These are phyloP conservation scores for Heterodera carotae DNA, from an alignment of 1,140 invertebrate species.

Conservation along the genomic window DNA sequence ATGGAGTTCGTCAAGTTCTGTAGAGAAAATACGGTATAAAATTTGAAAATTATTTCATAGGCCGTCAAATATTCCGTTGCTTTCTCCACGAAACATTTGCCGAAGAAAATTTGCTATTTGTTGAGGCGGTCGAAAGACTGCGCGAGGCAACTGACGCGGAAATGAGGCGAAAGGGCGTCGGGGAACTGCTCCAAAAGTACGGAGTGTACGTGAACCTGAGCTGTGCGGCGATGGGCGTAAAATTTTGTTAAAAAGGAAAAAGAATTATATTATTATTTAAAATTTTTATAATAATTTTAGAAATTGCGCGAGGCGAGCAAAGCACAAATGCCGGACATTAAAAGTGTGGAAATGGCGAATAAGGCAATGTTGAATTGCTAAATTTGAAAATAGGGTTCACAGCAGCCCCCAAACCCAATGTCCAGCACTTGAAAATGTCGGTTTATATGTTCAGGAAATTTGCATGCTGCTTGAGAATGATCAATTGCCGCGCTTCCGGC, in stretches of 20 bases:
- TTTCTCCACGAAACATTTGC: conserved; percentile 57
- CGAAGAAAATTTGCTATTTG: conserved; percentile 58
- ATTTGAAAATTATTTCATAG: background rate
- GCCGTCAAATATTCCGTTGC: conserved; percentile 57
- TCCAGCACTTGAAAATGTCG: no score
- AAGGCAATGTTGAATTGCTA: conserved; percentile 26
- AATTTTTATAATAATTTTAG: conserved; percentile 30
- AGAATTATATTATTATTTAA: background rate
- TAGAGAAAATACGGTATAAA: no score
- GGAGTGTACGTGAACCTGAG: conserved; percentile 52
- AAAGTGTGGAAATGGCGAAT: conserved; percentile 49
- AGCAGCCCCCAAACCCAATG: no score
- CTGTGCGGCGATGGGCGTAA: conserved; percentile 53
- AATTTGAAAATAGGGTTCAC: background rate
- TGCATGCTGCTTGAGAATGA: conserved; percentile 57
- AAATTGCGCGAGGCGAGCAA: conserved; percentile 46
- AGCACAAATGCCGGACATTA: conserved; percentile 43
- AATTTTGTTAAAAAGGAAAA: conserved; percentile 9
- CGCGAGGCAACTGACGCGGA: conserved; percentile 54
- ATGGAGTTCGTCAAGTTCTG: no score
- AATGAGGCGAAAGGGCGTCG: conserved; percentile 42
- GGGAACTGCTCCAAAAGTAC: conserved; percentile 52
- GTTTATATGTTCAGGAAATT: conserved; percentile 45
- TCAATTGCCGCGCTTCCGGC: conserved; percentile 63
- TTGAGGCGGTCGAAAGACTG: conserved; percentile 55